phyloP scores from a whole-genome alignment of 1,140 invertebrate species.

The Littorina saxatilis region DNA sequence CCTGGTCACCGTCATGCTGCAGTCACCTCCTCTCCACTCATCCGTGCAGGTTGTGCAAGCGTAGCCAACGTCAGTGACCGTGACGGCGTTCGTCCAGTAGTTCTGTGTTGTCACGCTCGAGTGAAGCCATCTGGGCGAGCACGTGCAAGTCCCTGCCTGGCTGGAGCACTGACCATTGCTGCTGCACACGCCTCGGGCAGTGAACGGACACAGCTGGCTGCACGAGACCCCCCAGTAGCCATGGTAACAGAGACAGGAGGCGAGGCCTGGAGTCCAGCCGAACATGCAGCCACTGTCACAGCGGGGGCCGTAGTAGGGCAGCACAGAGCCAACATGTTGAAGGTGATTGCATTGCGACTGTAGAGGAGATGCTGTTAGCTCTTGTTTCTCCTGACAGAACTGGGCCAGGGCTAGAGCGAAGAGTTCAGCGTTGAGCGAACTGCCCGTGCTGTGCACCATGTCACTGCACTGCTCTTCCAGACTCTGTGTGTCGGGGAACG shows the following conservation, averaged over 20 bases:
- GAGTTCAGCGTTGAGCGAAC: constrained; percentile 28
- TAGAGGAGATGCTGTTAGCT: constrained; percentile 24
- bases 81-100: constrained; percentile 35
- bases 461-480: constrained; percentile 27
- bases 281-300: constrained; percentile 47
- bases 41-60: constrained; percentile 49
- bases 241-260: constrained; percentile 48
- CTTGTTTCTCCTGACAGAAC: constrained; percentile 33
- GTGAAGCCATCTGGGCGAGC: constrained; percentile 47
- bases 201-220: constrained; percentile 41
- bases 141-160: constrained; percentile 43
- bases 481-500: constrained; percentile 27
- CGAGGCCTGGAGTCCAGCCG: constrained; percentile 22
- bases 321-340: constrained; percentile 4
- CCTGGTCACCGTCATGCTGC: constrained; percentile 41
- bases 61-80: constrained; percentile 5
- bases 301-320: constrained; percentile 32
- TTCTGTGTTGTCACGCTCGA: constrained; percentile 10
- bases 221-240: constrained; percentile 49
- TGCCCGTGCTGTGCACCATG: constrained; percentile 38
- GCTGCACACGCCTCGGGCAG: constrained; percentile 45
- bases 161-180: constrained; percentile 43
- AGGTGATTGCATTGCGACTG: constrained; percentile 14
- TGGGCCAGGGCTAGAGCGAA: constrained; percentile 34
- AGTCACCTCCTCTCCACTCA: constrained; percentile 52